Conservation (phyloP, 2,888 invertebrate genomes). For the Drosophila testacea region DNA sequence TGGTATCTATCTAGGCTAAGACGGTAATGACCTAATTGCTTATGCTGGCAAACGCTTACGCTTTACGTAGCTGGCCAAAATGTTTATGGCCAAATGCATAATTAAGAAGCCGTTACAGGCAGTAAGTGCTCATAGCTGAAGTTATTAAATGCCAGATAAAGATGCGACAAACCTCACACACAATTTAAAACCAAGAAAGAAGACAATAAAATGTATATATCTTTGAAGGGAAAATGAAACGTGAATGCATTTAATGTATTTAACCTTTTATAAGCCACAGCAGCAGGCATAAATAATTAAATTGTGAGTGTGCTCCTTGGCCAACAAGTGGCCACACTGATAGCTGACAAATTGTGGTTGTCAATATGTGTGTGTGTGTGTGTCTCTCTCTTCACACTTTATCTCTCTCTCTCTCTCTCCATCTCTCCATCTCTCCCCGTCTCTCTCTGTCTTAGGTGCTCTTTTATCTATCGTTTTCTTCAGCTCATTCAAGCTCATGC, state of each 20-base stretch:
- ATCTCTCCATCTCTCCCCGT: background rate
- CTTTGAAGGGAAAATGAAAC: conserved; percentile 29
- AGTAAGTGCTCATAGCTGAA: conserved; percentile 33
- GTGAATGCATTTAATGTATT: conserved; percentile 40
- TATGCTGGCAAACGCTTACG: conserved; percentile 41
- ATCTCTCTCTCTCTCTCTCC: background rate
- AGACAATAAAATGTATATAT: background rate
- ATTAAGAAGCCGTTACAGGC: conserved; percentile 65
- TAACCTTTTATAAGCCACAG: conserved; percentile 59
- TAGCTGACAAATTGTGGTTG: conserved; percentile 40
- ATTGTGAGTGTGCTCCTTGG: conserved; percentile 39
- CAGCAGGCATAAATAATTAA: conserved; percentile 54
- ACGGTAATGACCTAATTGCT: conserved; percentile 72
- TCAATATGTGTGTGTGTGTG: conserved; percentile 9
- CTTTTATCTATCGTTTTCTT: conserved; percentile 3
- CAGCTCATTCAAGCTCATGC: conserved; percentile 49
- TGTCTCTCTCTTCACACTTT: background rate
- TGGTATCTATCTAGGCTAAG: conserved; percentile 3
- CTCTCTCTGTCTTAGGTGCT: conserved; percentile 3
- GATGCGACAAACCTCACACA: background rate
- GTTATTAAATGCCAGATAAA: conserved; percentile 38
- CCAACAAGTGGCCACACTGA: conserved; percentile 59
- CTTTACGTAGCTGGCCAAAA: conserved; percentile 45
- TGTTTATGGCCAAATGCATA: conserved; percentile 70
- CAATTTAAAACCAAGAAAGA: background rate